Conservation (phyloP, 2,113 vertebrate species). For the Amblyopsis rosae region DNA sequence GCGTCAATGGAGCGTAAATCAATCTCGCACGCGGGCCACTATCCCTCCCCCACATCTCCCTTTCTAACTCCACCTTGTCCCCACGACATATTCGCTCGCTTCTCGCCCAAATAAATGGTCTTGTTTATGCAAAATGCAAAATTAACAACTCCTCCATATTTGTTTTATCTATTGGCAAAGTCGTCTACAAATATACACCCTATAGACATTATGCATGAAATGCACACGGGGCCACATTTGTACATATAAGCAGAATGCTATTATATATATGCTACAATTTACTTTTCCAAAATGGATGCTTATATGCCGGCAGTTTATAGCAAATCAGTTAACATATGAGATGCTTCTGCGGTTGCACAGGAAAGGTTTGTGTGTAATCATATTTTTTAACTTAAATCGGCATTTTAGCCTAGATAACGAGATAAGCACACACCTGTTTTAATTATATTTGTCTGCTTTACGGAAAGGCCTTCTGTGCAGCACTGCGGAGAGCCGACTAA, state of each 20-base stretch:
- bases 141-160: slow-evolving; percentile 47
- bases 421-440: slow-evolving; percentile 26
- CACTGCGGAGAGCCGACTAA: slow-evolving; percentile 24
- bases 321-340: background rate
- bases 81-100: slow-evolving; percentile 77
- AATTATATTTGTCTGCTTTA: slow-evolving; percentile 12
- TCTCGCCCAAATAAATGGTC: slow-evolving; percentile 61
- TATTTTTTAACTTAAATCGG: slow-evolving; percentile 4
- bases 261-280: background rate
- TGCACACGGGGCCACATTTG: slow-evolving; percentile 1
- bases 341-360: no score
- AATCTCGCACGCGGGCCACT: slow-evolving; percentile 76
- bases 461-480: background rate
- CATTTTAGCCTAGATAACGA: background rate
- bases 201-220: slow-evolving; percentile 36
- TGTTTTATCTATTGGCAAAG: slow-evolving; percentile 44
- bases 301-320: background rate
- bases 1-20: slow-evolving; percentile 93
- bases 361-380: background rate
- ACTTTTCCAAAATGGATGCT: slow-evolving; percentile 8
- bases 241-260: slow-evolving; percentile 47
- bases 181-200: slow-evolving; percentile 29
- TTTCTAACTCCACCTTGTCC: background rate
- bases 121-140: slow-evolving; percentile 76
- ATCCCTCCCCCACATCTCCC: background rate